These are phyloP conservation scores for Sebastes diaconus DNA, from an alignment of 2,797 vertebrate genomes.

Conservation along the genomic window DNA sequence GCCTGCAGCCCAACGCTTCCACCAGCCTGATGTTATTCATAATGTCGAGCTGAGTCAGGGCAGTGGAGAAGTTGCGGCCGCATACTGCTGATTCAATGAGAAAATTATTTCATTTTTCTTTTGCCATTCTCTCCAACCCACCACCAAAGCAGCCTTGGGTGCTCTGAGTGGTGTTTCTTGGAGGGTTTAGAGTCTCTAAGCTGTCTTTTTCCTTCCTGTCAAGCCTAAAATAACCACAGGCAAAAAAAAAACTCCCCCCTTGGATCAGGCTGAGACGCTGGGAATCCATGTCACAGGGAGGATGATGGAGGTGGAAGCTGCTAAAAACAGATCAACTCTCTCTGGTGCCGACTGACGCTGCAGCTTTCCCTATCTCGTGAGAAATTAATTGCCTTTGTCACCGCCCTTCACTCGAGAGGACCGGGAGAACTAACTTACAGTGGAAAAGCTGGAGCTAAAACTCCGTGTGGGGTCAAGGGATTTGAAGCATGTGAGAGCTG, in stretches of 20 bases:
- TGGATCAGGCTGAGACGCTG: conserved; percentile 34
- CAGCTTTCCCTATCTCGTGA: conserved; percentile 8
- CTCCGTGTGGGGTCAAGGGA: background rate
- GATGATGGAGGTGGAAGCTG: conserved; percentile 53
- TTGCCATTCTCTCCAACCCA: background rate
- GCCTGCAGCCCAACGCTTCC: background rate
- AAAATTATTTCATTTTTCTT: background rate
- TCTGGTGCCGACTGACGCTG: conserved; percentile 18
- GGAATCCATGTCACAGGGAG: conserved; percentile 53
- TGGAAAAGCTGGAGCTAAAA: conserved; percentile 1
- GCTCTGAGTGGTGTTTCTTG: conserved; percentile 17
- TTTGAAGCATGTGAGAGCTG: conserved; percentile 1
- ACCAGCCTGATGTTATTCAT: conserved; percentile 49
- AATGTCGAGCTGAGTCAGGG: conserved; percentile 36
- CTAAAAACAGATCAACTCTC: conserved; percentile 59
- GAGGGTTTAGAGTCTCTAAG: conserved; percentile 33
- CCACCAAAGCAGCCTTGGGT: background rate
- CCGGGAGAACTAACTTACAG: background rate
- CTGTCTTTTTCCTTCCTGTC: conserved; percentile 28
- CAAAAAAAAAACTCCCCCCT: background rate
- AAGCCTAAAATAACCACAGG: conserved; percentile 56
- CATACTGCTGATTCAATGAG: conserved; percentile 38
- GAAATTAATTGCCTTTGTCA: conserved; percentile 46
- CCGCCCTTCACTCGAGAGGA: conserved; percentile 19
- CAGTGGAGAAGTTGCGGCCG: conserved; percentile 13